A percentile compares a stretch with the other conserved stretches of the same genome.
phyloP scores from a whole-genome alignment of 2,113 vertebrate species.

The human (Homo sapiens) region DNA sequence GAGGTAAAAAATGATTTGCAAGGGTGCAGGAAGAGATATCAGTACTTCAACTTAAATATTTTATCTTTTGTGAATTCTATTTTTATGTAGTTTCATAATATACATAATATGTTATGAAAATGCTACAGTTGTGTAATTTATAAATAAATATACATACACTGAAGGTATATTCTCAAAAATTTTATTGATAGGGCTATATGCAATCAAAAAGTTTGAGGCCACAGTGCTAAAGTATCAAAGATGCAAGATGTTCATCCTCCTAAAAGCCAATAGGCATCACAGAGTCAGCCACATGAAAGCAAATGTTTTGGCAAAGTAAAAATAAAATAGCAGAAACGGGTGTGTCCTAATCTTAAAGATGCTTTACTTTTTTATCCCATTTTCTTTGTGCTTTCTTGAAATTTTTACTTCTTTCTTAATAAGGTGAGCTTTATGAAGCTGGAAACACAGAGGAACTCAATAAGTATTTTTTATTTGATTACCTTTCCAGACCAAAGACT shows the following conservation, averaged over 20 bases:
- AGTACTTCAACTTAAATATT: not conserved
- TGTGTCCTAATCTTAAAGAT: not conserved
- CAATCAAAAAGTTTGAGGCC: not conserved
- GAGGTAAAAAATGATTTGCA: not conserved
- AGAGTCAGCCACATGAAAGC: not conserved
- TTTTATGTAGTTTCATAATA: not conserved
- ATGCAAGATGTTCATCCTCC: not conserved
- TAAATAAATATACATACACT: not conserved
- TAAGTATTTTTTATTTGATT: conserved; percentile 52
- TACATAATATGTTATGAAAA: not conserved
- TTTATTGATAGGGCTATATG: not conserved
- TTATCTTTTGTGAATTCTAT: not conserved
- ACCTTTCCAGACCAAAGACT: conserved; percentile 50
- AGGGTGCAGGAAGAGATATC: not conserved
- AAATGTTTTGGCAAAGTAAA: conserved; percentile 37
- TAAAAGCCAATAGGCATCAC: not conserved
- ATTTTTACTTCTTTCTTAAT: conserved; percentile 45
- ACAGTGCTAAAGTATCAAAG: not conserved
- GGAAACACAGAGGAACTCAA: not conserved
- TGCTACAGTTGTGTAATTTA: not conserved
- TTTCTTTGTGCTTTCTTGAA: conserved; percentile 45
- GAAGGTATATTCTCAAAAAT: not conserved
- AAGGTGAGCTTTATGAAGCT: conserved; percentile 31
- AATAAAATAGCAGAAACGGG: conserved; percentile 45
- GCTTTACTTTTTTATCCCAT: not conserved